Percentiles rank a stretch among this genome's conserved stretches.
phyloP scores from a whole-genome alignment of 2,888 invertebrate species.

The Agrochola lychnidis region DNA sequence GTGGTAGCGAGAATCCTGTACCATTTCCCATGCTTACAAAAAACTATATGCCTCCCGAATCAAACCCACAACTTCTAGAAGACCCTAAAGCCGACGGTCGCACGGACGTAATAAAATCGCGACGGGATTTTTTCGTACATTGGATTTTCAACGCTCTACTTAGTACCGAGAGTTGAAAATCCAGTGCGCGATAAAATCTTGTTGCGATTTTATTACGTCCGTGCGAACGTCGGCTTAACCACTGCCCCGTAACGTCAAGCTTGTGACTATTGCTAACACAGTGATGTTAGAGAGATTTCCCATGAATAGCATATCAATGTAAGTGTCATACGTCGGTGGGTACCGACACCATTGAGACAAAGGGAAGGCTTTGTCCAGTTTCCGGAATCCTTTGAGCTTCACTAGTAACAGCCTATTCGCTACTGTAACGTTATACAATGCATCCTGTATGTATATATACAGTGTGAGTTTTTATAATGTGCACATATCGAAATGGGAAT shows the following conservation, averaged over 20 bases:
- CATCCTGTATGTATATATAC: background rate
- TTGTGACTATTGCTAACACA: background rate
- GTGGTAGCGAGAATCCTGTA: too few species aligned
- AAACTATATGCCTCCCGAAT: background rate
- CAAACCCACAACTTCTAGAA: background rate
- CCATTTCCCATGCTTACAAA: too few species aligned
- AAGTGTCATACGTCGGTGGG: conserved; percentile 4
- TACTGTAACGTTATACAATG: background rate
- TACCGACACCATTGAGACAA: conserved; percentile 48
- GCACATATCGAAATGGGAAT: too few species aligned
- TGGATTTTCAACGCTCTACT: too few species aligned
- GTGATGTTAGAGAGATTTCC: conserved; percentile 4
- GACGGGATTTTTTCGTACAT: too few species aligned
- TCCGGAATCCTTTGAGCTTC: conserved; percentile 34
- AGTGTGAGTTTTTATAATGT: too few species aligned
- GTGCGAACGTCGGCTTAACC: too few species aligned
- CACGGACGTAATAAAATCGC: too few species aligned
- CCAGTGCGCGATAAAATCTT: too few species aligned
- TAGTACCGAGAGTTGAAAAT: too few species aligned
- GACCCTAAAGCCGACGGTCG: too few species aligned
- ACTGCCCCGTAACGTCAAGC: background rate
- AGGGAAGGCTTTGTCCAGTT: conserved; percentile 33
- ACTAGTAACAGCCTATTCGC: background rate
- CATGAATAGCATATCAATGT: conserved; percentile 38
- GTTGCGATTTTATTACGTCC: too few species aligned